A percentile compares a stretch with the other conserved stretches of the same genome.
phyloP scores from a whole-genome alignment of 2,113 vertebrate species.

The Gopherus evgoodei region DNA sequence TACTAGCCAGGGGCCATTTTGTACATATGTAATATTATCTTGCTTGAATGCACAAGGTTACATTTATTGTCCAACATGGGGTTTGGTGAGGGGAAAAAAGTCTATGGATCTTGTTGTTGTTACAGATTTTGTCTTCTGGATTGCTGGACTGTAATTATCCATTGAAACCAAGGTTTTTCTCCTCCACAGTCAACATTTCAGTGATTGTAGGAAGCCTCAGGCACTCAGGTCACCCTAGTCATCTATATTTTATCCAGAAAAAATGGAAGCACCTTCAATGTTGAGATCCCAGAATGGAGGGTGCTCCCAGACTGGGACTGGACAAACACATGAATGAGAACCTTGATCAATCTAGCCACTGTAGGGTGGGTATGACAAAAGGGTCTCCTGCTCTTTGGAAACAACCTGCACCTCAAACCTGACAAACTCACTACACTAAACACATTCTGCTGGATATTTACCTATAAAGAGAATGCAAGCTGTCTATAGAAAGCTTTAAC shows the following conservation, averaged over 20 bases:
- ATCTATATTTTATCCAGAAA: neutral
- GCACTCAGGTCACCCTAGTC: neutral
- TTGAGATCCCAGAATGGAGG: neutral
- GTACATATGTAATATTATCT: neutral
- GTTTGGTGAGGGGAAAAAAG: constrained; percentile 6
- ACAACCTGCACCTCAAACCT: neutral
- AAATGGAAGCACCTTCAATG: neutral
- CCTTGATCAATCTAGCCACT: neutral
- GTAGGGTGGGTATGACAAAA: neutral
- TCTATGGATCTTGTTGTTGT: constrained; percentile 7
- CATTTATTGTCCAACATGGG: constrained; percentile 4
- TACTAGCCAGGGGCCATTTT: neutral
- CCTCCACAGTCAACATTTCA: neutral
- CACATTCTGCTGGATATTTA: neutral
- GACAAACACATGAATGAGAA: neutral
- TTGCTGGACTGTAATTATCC: neutral
- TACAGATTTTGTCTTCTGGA: neutral
- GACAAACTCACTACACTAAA: neutral
- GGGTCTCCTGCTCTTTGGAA: neutral
- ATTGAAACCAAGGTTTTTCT: neutral
- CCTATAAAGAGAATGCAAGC: neutral
- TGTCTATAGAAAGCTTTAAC: neutral
- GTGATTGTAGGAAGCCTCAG: neutral
- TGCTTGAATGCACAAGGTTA: constrained; percentile 3
- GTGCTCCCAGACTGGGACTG: neutral